Evolutionary conservation across 2,797 vertebrate species (phyloP), one percentile per base, ranked within the genome.

Genomic region (Xenops minutus): DNA sequence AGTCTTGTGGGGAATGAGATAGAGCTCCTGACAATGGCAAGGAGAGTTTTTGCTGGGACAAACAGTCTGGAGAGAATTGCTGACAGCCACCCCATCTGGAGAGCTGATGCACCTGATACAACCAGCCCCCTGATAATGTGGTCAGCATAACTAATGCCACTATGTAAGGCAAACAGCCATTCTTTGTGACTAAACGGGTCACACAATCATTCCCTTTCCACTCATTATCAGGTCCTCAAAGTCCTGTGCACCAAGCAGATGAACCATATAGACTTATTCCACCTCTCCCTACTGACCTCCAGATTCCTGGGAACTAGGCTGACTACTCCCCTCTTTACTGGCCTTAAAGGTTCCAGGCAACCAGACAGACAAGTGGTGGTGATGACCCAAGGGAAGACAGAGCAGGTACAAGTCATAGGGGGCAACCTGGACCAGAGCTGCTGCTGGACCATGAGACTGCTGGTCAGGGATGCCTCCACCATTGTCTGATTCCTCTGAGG

Each of bases 371-470:
- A 5, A n/a, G 18, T n/a, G 7, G 3, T 75, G 13, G 5, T 51
- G 9, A 59, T 51, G n/a, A 63, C 3, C 3, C 49, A 4, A 4
- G 2, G 21, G 34, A 66, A 69, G 8, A 58, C 0, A 4, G 34
- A 68, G n/a, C 51, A 77, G 26, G 32, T 61, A 7, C 19, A 55
- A 79, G 20, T 89, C 43, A n/a, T 66, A 27, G 32, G 14, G 23
- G 6, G 12, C 7, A 83, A 62, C 12, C 2, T 46, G 44, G 43
- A 63, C 11, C 1, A 12, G 22, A 77, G 13, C 15, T 56, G 36
- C 56, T 71, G 34, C 71, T 44, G 19, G 15, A 63, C 32, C 67
- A 13, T 51, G 29, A 71, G 62, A 78, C 10, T 0, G 16, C 41
- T 48, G 32, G 48, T 24, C 34, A 54, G 26, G 30, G 27, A 48